Conservation (phyloP, 1,140 invertebrate species). For the Pseudomyrmex pallidus region DNA sequence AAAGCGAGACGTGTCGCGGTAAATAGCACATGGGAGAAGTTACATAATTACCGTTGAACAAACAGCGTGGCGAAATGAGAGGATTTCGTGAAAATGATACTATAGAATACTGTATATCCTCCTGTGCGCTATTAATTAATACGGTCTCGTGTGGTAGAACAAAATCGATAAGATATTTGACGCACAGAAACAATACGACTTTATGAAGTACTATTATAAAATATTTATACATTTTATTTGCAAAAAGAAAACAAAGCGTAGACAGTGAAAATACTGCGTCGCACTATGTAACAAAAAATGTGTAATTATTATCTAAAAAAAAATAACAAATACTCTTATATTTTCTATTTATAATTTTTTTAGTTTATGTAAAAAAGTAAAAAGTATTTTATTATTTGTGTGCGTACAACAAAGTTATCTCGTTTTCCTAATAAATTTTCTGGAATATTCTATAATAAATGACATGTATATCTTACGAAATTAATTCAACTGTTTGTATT, state of each 20-base stretch:
- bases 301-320: too few species aligned
- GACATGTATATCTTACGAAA: not conserved
- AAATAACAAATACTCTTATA: too few species aligned
- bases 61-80: conserved; percentile 19
- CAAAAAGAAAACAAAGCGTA: not conserved
- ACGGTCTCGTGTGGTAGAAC: not conserved
- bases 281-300: too few species aligned
- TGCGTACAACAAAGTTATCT: not conserved
- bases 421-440: not conserved
- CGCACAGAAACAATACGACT: not conserved
- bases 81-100: conserved; percentile 31
- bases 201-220: not conserved
- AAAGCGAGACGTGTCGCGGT: conserved; percentile 19
- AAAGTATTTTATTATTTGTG: conserved; percentile 6
- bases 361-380: not conserved
- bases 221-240: not conserved
- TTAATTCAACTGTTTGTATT: not conserved
- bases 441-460: not conserved
- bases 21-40: conserved; percentile 30
- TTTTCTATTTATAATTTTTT: too few species aligned
- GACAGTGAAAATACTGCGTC: not conserved
- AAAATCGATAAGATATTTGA: not conserved
- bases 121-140: conserved; percentile 11
- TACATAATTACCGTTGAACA: conserved; percentile 48
- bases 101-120: not conserved